Conservation (phyloP, 1,140 invertebrate species). For the Lepidotrigona ventralis region DNA sequence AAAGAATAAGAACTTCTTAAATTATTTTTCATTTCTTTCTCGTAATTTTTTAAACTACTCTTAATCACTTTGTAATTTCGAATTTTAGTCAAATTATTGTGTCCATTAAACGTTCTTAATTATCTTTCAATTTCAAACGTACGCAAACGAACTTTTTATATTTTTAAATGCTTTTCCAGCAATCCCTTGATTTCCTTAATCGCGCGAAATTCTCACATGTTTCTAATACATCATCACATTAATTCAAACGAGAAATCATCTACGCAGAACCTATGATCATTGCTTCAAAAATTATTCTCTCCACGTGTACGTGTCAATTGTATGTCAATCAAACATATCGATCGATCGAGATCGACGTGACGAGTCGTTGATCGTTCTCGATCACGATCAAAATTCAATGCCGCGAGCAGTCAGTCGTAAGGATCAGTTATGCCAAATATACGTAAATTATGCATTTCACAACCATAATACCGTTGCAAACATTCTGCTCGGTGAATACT, state of each 20-base stretch:
- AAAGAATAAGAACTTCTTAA: no score
- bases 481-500: slow-evolving; percentile 17
- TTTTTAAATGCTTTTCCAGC: no score
- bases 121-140: no score
- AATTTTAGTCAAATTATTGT: no score
- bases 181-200: not conserved
- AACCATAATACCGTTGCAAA: not conserved
- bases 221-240: not conserved
- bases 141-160: no score
- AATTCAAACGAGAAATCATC: not conserved
- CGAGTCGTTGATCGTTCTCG: no score
- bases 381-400: not conserved
- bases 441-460: not conserved
- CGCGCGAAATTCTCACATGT: no score
- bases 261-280: not conserved
- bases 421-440: not conserved
- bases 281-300: not conserved
- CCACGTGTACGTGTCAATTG: not conserved
- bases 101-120: no score
- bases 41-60: no score
- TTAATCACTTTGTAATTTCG: no score
- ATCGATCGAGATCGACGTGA: not conserved
- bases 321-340: not conserved
- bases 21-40: no score
- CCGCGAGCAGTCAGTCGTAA: slow-evolving; percentile 20